Percentiles rank a stretch among this genome's conserved stretches.
Evolutionary conservation across 2,797 vertebrate genomes (phyloP).

Genomic region (Eulemur albifrons): DNA sequence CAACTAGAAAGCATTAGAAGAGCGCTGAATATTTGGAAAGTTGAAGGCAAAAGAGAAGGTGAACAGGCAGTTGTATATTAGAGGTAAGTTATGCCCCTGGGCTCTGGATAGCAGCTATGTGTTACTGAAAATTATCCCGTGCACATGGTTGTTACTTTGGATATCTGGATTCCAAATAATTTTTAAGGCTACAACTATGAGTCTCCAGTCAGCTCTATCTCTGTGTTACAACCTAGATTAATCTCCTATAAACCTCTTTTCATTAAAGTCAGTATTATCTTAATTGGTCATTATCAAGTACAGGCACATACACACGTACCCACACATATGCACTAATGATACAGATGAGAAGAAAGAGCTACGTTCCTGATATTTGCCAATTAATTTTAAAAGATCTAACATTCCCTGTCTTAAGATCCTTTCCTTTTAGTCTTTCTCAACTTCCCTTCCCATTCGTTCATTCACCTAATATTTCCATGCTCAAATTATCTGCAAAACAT

Average conservation of each 20-base stretch:
- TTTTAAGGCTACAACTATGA: not conserved
- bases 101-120: not conserved
- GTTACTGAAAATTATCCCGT: not conserved
- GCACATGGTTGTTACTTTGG: not conserved
- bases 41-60: not conserved
- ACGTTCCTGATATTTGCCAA: not conserved
- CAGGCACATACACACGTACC: not conserved
- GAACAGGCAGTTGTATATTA: not conserved
- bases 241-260: not conserved
- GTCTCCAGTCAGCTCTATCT: not conserved
- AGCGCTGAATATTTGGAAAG: not conserved
- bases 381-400: slow-evolving; percentile 15
- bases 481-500: not conserved
- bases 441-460: not conserved
- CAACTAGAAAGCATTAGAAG: not conserved
- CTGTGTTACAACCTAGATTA: not conserved
- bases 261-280: not conserved
- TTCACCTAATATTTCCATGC: not conserved
- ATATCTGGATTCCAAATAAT: slow-evolving; percentile 14
- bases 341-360: not conserved
- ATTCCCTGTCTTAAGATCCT: not conserved
- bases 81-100: not conserved
- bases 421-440: not conserved
- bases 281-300: not conserved
- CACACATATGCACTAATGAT: not conserved